Percentiles rank a stretch among this genome's conserved stretches.
Evolutionary conservation across 2,888 invertebrate species (phyloP).

Genomic region (Ennomos erosarius): DNA sequence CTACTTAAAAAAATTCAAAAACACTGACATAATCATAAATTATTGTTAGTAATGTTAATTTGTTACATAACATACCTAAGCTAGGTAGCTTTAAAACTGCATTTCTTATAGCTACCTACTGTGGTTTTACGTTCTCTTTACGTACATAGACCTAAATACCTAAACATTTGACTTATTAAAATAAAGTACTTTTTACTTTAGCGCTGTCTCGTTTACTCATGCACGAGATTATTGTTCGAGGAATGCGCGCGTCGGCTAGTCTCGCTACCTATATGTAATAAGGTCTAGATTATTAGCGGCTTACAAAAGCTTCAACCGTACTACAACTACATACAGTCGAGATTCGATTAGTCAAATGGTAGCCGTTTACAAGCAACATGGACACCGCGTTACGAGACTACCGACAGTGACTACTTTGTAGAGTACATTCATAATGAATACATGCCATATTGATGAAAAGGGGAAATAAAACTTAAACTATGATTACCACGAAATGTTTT

Average conservation of each 20-base stretch:
- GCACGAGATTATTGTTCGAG: slow-evolving; percentile 76
- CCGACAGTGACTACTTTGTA: slow-evolving; percentile 78
- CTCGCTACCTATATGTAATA: slow-evolving; percentile 66
- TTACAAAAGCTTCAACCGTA: slow-evolving; percentile 44
- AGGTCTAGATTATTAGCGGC: slow-evolving; percentile 51
- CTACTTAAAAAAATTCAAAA: no score
- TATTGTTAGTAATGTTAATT: no score
- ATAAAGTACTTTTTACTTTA: slow-evolving; percentile 70
- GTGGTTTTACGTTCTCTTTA: slow-evolving; percentile 66
- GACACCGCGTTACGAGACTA: slow-evolving; percentile 71
- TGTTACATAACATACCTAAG: no score
- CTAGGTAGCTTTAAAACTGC: slow-evolving; percentile 75
- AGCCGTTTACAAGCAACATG: slow-evolving; percentile 42
- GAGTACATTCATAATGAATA: slow-evolving; percentile 79
- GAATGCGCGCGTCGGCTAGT: slow-evolving; percentile 84
- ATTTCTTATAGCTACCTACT: slow-evolving; percentile 76
- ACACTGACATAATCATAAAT: no score
- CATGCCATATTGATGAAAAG: slow-evolving; percentile 50
- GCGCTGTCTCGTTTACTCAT: slow-evolving; percentile 73
- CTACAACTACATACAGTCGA: slow-evolving; percentile 48
- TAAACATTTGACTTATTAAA: slow-evolving; percentile 78
- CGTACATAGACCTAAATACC: slow-evolving; percentile 78
- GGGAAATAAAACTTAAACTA: slow-evolving; percentile 8
- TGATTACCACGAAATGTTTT: slow-evolving; percentile 1
- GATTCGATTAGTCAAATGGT: slow-evolving; percentile 43